Evolutionary conservation across 1,140 invertebrate genomes (phyloP).

Genomic region (Drosophila elegans): DNA sequence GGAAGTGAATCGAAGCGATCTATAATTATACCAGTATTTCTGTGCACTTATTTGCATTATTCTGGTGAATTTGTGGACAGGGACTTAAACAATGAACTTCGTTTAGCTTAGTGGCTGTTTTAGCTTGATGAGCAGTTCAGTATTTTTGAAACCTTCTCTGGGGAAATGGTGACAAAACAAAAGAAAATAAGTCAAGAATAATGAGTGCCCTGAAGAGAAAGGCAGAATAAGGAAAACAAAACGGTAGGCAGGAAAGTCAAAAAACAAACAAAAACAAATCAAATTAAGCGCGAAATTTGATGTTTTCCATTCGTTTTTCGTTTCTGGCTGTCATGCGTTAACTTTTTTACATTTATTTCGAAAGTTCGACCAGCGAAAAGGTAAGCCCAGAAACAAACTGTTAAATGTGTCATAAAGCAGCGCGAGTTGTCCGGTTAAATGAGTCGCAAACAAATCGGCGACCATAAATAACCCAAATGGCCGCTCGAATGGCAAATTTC

Average conservation of each 20-base stretch:
- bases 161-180: slow-evolving; percentile 20
- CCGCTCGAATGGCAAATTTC: slow-evolving; percentile 78
- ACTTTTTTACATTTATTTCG: slow-evolving; percentile 15
- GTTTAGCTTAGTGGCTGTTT: no score
- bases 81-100: background rate
- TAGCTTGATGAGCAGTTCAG: no score
- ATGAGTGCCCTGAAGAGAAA: background rate
- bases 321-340: slow-evolving; percentile 10
- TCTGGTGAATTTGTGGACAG: slow-evolving; percentile 27
- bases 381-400: slow-evolving; percentile 39
- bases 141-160: background rate
- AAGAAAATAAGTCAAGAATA: background rate
- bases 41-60: slow-evolving; percentile 52
- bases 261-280: slow-evolving; percentile 40
- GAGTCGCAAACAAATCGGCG: slow-evolving; percentile 73
- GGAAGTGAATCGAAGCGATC: slow-evolving; percentile 48
- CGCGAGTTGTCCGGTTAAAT: slow-evolving; percentile 60
- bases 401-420: slow-evolving; percentile 76
- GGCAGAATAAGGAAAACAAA: slow-evolving; percentile 3
- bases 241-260: slow-evolving; percentile 10
- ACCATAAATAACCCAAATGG: slow-evolving; percentile 78
- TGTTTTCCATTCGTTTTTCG: slow-evolving; percentile 21
- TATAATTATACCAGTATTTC: slow-evolving; percentile 36
- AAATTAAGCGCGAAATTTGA: slow-evolving; percentile 77
- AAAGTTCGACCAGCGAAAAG: slow-evolving; percentile 29